phyloP scores from a whole-genome alignment of 1,140 invertebrate species.

The Pachypeltis micranthus region DNA sequence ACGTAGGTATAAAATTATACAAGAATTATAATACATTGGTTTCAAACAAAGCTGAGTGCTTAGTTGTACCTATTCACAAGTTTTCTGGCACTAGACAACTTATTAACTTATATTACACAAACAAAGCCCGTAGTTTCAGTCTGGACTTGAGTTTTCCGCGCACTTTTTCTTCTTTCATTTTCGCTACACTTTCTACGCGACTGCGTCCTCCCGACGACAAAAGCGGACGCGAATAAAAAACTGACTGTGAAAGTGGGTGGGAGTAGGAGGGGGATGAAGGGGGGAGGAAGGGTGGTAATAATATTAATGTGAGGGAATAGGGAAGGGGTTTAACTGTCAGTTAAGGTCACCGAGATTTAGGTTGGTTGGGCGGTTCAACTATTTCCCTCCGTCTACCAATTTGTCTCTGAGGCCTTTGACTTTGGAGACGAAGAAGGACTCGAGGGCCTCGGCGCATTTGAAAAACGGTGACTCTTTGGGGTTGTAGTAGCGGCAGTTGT shows the following conservation, averaged over 20 bases:
- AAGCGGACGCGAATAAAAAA: too few species aligned
- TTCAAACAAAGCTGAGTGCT: too few species aligned
- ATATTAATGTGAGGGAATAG: background rate
- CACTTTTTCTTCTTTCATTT: background rate
- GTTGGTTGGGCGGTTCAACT: too few species aligned
- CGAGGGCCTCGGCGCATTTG: slow-evolving; percentile 86
- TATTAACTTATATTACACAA: background rate
- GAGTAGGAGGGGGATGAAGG: too few species aligned
- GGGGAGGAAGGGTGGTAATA: too few species aligned
- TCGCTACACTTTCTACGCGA: background rate
- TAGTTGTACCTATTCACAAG: background rate
- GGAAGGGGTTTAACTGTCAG: background rate
- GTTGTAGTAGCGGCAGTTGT: slow-evolving; percentile 96
- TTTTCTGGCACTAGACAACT: background rate
- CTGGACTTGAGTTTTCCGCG: background rate
- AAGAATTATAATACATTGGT: background rate
- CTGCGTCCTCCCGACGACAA: too few species aligned
- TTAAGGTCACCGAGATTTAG: background rate
- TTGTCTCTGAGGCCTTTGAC: slow-evolving; percentile 74
- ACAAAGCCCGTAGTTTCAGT: background rate
- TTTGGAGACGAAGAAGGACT: slow-evolving; percentile 90
- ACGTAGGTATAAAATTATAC: background rate
- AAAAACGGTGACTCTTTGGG: slow-evolving; percentile 89
- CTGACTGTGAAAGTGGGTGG: too few species aligned
- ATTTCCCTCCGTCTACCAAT: slow-evolving; percentile 42